Percentiles rank a stretch among this genome's conserved stretches.
Conservation (phyloP, 92 coral and sea anemone species). For the Palythoa caribaeorum region DNA sequence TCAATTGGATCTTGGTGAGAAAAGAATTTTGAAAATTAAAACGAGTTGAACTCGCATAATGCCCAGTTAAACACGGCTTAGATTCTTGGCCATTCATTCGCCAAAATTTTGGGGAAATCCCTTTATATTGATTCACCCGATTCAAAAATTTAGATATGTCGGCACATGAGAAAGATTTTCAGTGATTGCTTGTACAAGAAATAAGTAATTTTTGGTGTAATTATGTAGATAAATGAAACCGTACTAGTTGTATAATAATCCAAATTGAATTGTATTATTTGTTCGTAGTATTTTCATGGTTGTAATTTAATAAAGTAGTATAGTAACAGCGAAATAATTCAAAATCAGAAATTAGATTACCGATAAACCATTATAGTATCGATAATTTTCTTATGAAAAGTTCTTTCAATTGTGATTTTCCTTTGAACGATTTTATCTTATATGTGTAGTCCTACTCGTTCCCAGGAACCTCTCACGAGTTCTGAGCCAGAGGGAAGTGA, state of each 20-base stretch:
- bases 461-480: background rate
- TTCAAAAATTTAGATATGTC: background rate
- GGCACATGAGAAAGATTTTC: background rate
- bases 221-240: conserved; percentile 39
- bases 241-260: conserved; percentile 35
- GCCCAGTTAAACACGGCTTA: background rate
- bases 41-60: background rate
- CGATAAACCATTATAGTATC: background rate
- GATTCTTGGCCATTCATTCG: background rate
- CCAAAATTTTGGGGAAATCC: background rate
- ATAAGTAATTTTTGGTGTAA: conserved; percentile 10
- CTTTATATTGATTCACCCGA: background rate
- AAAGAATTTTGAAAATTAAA: background rate
- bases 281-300: conserved; percentile 1
- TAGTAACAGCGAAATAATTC: background rate
- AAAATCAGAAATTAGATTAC: background rate
- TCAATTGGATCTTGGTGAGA: background rate
- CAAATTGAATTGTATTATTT: background rate
- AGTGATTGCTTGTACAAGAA: background rate
- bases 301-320: background rate
- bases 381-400: background rate
- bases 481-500: too few relatives aligned
- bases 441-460: background rate
- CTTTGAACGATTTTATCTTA: too few relatives aligned
- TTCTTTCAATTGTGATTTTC: background rate